Base-by-base conservation (phyloP, 2,113 vertebrate species). In the Callopanchax toddi region DNA sequence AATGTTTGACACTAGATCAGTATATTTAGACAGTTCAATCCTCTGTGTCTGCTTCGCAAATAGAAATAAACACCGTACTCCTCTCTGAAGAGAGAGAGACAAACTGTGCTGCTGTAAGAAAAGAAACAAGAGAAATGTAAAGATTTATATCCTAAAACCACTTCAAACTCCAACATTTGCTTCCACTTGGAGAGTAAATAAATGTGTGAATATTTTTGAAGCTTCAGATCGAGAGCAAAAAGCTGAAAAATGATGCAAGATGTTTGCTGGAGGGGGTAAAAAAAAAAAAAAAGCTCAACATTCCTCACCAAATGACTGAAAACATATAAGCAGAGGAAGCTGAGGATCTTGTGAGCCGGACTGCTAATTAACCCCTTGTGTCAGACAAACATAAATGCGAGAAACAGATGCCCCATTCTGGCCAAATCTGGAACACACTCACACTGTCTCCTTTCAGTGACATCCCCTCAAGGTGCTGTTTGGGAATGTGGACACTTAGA, bases 401-500 rank as follows among this genome's bases (percentile, higher is more conserved):
- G 48, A 69, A 78, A 65, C 76, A 81, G 81, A 83, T 67, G 73
- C 74, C 74, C 45, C 60, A 49, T 59, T 83, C 59, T 78, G 58
- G 55, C 64, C 36, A 62, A 79, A 85, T 74, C 59, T 79, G 82
- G 71, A 84, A 79, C 65, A 67, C 74, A 82, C 82, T 87, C 67
- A 65, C 73, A 59, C 44, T 65, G 67, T 74, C 40, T 85, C 74
- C 72, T 73, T 84, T 83, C 55, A 87, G 77, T 75, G 61, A 81
- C 81, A 81, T 79, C 83, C 87, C 60, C 79, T 76, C 76, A 84
- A 86, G 81, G 69, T 74, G 69, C 75, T 79, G n/a, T 26, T 71
- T 32, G 54, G 81, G 84, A 87, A 92, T 86, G 83, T 49, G 69
- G 67, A n/a, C 78, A 78, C 81, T 88, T 85, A 82, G 79, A 79